phyloP scores from a whole-genome alignment of 2,888 invertebrate species.

The Mesorhabditis sp. region DNA sequence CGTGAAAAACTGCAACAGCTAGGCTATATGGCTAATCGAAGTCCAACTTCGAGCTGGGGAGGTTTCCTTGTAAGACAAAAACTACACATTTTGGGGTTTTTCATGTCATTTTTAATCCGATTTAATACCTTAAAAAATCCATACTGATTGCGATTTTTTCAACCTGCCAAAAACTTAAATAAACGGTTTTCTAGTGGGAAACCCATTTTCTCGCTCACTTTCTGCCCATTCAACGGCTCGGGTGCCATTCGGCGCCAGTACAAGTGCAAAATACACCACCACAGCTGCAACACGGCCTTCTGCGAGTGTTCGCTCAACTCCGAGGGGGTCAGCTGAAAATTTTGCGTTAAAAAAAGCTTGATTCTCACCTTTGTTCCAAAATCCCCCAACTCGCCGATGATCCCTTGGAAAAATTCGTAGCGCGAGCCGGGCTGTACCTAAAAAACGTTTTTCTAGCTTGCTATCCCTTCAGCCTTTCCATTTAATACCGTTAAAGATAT shows the following conservation, averaged over 20 bases:
- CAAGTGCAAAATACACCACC: slow-evolving; percentile 38
- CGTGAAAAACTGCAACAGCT: too few species aligned
- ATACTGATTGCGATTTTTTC: too few species aligned
- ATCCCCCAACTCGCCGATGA: slow-evolving; percentile 21
- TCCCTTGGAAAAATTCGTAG: slow-evolving; percentile 18
- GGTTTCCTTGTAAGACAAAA: too few species aligned
- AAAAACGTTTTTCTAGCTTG: background rate
- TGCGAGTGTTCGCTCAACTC: slow-evolving; percentile 3
- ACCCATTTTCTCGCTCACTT: slow-evolving; percentile 16
- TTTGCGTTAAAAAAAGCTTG: slow-evolving; percentile 13
- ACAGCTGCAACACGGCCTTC: slow-evolving; percentile 30
- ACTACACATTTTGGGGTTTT: too few species aligned
- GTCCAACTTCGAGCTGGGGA: too few species aligned
- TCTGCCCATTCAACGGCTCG: slow-evolving; percentile 32
- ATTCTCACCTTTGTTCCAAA: slow-evolving; percentile 33
- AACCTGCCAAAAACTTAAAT: too few species aligned
- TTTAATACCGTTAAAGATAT: background rate
- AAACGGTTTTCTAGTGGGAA: background rate
- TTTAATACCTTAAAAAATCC: background rate
- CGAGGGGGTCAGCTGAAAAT: slow-evolving; percentile 9
- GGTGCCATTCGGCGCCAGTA: slow-evolving; percentile 39
- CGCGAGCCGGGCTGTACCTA: background rate
- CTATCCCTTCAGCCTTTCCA: background rate
- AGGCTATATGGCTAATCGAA: too few species aligned
- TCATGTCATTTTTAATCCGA: too few species aligned